Base-by-base conservation (phyloP, 2,888 invertebrate species). In the Pterostichus madidus region DNA sequence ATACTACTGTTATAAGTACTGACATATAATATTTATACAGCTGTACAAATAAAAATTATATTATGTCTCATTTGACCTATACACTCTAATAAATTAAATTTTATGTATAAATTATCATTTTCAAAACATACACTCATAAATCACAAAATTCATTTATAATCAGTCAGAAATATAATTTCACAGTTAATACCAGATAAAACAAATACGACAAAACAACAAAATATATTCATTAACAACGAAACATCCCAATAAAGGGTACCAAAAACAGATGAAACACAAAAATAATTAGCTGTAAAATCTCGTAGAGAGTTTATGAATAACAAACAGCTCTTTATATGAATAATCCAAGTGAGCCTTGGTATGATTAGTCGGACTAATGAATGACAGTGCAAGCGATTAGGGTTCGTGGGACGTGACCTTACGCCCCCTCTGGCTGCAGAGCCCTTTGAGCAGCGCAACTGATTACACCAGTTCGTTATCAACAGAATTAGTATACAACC, bases 1-100 rank as follows among this genome's bases (percentile, higher is more conserved):
- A 39, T 39, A 8, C 3, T 39, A 39, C 5, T 39, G 8, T 39
- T 39, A 10, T 52, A 13, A 52, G 52, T 52, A 8, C 1, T 52
- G 13, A 52, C 13, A 13, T n/a, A 52, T 13, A 64, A 64, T 64
- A 71, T 71, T 71, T 71, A 71, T 71, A 13, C 17, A 44, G 17
- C 39, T 39, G 17, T 15, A 17, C 44, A 71, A 71, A 71, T 71
- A 44, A 71, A 39, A 15, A 44, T 24, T 2, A 24, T 39, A 71
- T 71, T 71, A 71, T n/a, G 15, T 71, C 44, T 71, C 10, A 39
- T 71, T 64, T 71, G 68, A 71, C 68, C 68, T 71, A 17, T 71
- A 35, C 44, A 71, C 68, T 71, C 68, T 44, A 44, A 71, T 71
- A 71, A 71, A 71, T 71, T 71, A 71, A 44, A 44, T 71, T 71